Percentiles rank a stretch among this genome's conserved stretches.
Conservation (phyloP, 2,888 invertebrate genomes). For the Himalopsyche anomala region DNA sequence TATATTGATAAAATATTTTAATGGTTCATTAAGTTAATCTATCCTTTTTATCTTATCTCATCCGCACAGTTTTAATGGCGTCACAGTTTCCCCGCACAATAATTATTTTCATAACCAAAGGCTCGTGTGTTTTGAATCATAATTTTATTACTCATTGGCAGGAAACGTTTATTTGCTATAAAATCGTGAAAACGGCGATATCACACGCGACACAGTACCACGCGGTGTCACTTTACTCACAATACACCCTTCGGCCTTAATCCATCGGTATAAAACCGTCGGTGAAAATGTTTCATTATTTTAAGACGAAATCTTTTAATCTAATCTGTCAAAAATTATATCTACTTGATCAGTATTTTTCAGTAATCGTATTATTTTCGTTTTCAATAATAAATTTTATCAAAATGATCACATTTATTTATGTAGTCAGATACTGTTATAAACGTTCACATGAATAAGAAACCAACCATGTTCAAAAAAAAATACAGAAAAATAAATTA, state of each 20-base stretch:
- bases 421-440: no score
- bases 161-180: slow-evolving; percentile 64
- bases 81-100: slow-evolving; percentile 60
- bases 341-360: no score
- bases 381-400: no score
- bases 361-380: no score
- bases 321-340: no score
- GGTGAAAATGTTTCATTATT: neutral
- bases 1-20: slow-evolving; percentile 8
- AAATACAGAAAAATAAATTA: no score
- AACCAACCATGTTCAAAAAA: no score
- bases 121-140: slow-evolving; percentile 52
- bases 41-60: slow-evolving; percentile 46
- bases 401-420: no score
- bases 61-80: slow-evolving; percentile 48
- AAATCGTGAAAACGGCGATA: slow-evolving; percentile 59
- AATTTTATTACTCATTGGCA: slow-evolving; percentile 63
- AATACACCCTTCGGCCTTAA: neutral
- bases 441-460: no score
- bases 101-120: slow-evolving; percentile 60
- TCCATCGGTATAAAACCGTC: neutral
- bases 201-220: slow-evolving; percentile 63
- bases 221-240: slow-evolving; percentile 59
- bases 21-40: slow-evolving; percentile 25
- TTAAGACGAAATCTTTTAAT: neutral